These are phyloP conservation scores for Pseudomugil gertrudae DNA, from an alignment of 2,797 vertebrate genomes.

Conservation along the genomic window DNA sequence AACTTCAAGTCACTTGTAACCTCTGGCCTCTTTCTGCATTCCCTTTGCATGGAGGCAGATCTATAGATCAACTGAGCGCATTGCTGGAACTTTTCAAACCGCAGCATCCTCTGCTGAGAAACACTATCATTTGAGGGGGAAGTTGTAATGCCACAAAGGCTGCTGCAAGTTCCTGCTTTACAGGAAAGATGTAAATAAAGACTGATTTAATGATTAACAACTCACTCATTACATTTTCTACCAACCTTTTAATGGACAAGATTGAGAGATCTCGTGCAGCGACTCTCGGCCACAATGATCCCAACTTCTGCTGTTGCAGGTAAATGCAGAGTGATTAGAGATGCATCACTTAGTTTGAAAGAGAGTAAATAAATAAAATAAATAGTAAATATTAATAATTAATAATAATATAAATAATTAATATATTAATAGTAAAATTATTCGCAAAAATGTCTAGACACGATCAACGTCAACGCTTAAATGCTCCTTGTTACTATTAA, in stretches of 20 bases:
- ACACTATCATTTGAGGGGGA: background rate
- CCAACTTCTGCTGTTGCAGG: background rate
- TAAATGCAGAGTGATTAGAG: background rate
- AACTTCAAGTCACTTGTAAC: slow-evolving; percentile 11
- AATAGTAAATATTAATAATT: background rate
- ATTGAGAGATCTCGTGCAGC: slow-evolving; percentile 1
- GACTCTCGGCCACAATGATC: background rate
- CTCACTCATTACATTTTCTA: slow-evolving; percentile 5
- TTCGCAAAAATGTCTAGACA: too few species aligned
- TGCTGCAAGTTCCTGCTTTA: slow-evolving; percentile 14
- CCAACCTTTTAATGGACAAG: slow-evolving; percentile 17
- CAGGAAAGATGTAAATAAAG: too few species aligned
- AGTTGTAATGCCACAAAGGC: background rate
- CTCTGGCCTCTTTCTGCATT: slow-evolving; percentile 11
- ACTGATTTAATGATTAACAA: slow-evolving; percentile 1
- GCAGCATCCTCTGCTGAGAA: slow-evolving; percentile 4
- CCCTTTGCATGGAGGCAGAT: slow-evolving; percentile 4
- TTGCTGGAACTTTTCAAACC: background rate
- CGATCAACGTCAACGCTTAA: background rate
- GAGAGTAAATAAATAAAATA: background rate
- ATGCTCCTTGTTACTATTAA: background rate
- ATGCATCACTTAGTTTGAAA: background rate
- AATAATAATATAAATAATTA: too few species aligned
- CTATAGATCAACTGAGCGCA: background rate
- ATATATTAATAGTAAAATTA: too few species aligned